Conservation (phyloP, 2,113 vertebrate genomes). For the Hippoglossus stenolepis region DNA sequence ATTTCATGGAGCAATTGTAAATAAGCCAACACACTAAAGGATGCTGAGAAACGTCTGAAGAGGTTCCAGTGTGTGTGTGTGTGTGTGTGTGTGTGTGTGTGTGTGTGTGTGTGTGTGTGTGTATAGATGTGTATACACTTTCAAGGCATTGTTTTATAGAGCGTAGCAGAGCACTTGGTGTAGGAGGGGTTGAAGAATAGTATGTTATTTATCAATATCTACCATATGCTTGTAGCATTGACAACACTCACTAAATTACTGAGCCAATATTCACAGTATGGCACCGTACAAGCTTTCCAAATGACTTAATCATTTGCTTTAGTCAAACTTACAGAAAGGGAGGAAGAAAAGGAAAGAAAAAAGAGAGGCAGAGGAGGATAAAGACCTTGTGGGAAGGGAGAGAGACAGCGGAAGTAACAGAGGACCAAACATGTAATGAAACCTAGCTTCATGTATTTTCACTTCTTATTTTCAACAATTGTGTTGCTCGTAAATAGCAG, state of each 20-base stretch:
- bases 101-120: slow-evolving; percentile 12
- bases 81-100: slow-evolving; percentile 6
- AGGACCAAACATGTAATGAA: slow-evolving; percentile 45
- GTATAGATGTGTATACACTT: slow-evolving; percentile 16
- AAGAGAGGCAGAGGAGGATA: slow-evolving; percentile 47
- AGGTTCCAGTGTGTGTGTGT: slow-evolving; percentile 21
- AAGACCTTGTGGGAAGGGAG: slow-evolving; percentile 46
- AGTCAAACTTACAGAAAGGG: slow-evolving; percentile 40
- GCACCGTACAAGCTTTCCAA: slow-evolving; percentile 28
- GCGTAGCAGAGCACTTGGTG: slow-evolving; percentile 19
- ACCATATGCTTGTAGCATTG: slow-evolving; percentile 54
- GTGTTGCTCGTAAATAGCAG: slow-evolving; percentile 48
- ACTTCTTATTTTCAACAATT: not conserved
- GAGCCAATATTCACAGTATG: slow-evolving; percentile 45
- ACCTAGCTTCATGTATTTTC: slow-evolving; percentile 39
- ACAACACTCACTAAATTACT: slow-evolving; percentile 38
- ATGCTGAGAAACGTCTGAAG: slow-evolving; percentile 25
- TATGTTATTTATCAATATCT: slow-evolving; percentile 64
- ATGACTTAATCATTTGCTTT: slow-evolving; percentile 41
- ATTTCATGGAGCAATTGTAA: slow-evolving; percentile 36
- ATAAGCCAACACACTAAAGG: slow-evolving; percentile 36
- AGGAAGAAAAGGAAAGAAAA: not conserved
- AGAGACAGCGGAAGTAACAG: slow-evolving; percentile 23
- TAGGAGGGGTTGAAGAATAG: slow-evolving; percentile 49
- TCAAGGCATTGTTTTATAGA: slow-evolving; percentile 40